Percentiles rank a stretch among this genome's conserved stretches.
Evolutionary conservation across 2,888 invertebrate species (phyloP).

Genomic region (Leucoptera coffeella): DNA sequence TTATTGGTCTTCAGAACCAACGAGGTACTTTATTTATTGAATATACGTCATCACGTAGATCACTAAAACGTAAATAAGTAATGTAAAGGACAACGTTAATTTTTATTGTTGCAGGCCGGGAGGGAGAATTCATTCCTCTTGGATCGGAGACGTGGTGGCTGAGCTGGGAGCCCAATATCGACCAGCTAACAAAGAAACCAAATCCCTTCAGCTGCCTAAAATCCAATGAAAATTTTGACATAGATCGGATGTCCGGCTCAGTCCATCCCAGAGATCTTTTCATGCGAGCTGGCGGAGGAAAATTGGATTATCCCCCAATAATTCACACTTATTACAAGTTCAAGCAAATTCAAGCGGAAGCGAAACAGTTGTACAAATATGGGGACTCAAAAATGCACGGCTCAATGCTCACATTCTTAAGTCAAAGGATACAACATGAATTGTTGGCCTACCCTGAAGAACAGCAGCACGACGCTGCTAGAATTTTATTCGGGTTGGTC

Average conservation of each 20-base stretch:
- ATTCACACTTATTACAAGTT: constrained; percentile 59
- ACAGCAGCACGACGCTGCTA: constrained; percentile 60
- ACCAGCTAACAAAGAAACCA: too few species aligned
- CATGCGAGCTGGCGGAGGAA: constrained; percentile 57
- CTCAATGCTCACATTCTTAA: constrained; percentile 59
- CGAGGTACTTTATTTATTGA: too few species aligned
- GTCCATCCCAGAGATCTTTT: constrained; percentile 53
- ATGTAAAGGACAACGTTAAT: not conserved
- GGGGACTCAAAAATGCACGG: constrained; percentile 57
- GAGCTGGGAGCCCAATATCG: constrained; percentile 73
- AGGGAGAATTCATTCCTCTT: constrained; percentile 69
- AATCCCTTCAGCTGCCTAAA: too few species aligned
- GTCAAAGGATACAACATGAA: constrained; percentile 61
- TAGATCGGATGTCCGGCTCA: constrained; percentile 37
- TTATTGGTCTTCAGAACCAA: too few species aligned
- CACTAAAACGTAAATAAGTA: too few species aligned
- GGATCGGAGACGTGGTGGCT: constrained; percentile 69
- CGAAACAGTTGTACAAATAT: constrained; percentile 54
- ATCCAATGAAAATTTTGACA: too few species aligned
- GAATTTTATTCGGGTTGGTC: constrained; percentile 60
- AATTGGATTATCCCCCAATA: constrained; percentile 54
- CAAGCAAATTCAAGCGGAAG: constrained; percentile 61
- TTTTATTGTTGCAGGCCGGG: constrained; percentile 56
- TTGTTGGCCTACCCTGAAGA: constrained; percentile 60
- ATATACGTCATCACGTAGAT: too few species aligned